Evolutionary conservation across 2,113 vertebrate species (phyloP).

Genomic region (Mormoops blainvillei): DNA sequence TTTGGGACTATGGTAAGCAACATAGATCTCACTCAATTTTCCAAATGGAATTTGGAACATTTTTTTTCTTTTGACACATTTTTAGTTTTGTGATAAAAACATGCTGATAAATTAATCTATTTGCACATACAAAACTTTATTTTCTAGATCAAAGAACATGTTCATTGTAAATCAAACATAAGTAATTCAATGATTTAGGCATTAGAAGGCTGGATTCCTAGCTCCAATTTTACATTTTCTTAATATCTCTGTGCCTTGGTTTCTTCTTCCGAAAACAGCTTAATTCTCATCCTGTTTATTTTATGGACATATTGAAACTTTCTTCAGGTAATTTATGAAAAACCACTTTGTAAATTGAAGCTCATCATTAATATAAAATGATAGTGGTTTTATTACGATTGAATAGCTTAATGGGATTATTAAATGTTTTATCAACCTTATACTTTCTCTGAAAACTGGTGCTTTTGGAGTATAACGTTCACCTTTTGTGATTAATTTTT

Average conservation of each 20-base stretch:
- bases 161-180: not conserved
- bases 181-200: not conserved
- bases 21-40: not conserved
- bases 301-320: not conserved
- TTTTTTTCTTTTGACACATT: not conserved
- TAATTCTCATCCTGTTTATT: not conserved
- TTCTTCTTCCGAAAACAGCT: not conserved
- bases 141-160: conserved; percentile 13
- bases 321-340: not conserved
- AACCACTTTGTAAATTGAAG: not conserved
- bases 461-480: not conserved
- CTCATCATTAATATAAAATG: not conserved
- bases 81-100: conserved; percentile 18
- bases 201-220: not conserved
- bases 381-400: not conserved
- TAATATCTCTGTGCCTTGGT: not conserved
- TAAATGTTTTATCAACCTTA: not conserved
- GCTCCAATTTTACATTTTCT: not conserved
- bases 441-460: not conserved
- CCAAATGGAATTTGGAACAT: not conserved
- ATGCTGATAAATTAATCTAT: not conserved
- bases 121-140: conserved; percentile 23
- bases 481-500: not conserved
- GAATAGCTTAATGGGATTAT: not conserved
- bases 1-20: not conserved